These are phyloP conservation scores for Cactoblastis cactorum DNA, from an alignment of 2,888 invertebrate genomes.

Conservation along the genomic window DNA sequence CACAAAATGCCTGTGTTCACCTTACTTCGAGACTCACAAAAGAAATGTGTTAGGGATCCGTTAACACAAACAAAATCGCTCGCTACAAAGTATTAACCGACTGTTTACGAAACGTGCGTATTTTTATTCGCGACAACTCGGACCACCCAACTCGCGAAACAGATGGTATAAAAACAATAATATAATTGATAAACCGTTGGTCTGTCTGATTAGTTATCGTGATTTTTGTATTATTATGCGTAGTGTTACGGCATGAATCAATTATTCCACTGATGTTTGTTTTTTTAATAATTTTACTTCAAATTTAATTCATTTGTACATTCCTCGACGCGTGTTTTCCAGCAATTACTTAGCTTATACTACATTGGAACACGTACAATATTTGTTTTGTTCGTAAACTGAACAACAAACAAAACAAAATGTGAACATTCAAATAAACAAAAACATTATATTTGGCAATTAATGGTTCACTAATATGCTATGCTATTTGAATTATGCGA, in stretches of 20 bases:
- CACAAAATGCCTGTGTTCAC: neutral
- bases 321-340: too few species aligned
- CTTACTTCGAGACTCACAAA: neutral
- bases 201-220: slow-evolving; percentile 27
- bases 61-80: slow-evolving; percentile 7
- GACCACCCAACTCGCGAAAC: slow-evolving; percentile 31
- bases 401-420: too few species aligned
- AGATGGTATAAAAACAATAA: slow-evolving; percentile 48
- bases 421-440: too few species aligned
- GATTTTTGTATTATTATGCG: neutral
- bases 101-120: slow-evolving; percentile 21
- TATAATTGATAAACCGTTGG: slow-evolving; percentile 35
- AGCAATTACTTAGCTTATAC: too few species aligned
- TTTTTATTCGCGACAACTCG: slow-evolving; percentile 34
- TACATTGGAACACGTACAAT: too few species aligned
- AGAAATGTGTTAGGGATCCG: neutral
- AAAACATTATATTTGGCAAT: too few species aligned
- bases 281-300: neutral
- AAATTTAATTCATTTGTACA: neutral
- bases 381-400: too few species aligned
- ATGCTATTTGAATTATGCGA: too few species aligned
- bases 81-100: slow-evolving; percentile 16
- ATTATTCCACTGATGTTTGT: neutral
- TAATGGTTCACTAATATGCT: too few species aligned
- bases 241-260: neutral